phyloP scores from a whole-genome alignment of 2,113 vertebrate genomes.

The Entomyzon cyanotis region DNA sequence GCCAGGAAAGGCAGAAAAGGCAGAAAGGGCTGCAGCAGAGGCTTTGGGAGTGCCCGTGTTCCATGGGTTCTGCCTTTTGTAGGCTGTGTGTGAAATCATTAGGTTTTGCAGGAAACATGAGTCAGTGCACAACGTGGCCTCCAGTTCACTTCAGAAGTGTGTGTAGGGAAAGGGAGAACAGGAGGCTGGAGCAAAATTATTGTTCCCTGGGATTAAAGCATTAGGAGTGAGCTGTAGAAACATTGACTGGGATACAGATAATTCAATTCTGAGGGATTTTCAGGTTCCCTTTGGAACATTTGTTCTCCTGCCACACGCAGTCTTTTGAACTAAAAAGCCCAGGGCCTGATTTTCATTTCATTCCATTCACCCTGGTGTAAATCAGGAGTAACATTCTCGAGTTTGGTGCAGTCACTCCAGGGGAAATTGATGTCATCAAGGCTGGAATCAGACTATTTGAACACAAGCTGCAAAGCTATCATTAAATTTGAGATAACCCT shows the following conservation, averaged over 20 bases:
- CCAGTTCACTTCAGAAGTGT: background rate
- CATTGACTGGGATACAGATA: background rate
- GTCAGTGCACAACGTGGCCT: background rate
- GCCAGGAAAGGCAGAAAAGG: background rate
- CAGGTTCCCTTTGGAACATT: background rate
- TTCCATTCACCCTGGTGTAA: background rate
- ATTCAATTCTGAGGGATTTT: background rate
- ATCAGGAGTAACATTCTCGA: background rate
- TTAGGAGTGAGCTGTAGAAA: background rate
- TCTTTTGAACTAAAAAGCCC: background rate
- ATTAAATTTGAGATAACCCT: background rate
- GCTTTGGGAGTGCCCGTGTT: background rate
- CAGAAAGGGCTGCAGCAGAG: background rate
- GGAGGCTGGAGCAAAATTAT: background rate
- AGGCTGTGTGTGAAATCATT: background rate
- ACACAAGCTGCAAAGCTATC: background rate
- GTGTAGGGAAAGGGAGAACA: background rate
- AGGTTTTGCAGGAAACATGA: background rate
- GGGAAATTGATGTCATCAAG: background rate
- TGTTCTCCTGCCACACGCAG: background rate
- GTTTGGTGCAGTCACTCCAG: background rate
- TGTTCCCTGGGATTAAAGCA: background rate
- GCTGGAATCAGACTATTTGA: background rate
- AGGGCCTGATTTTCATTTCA: background rate
- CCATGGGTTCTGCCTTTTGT: background rate